Conservation (phyloP, 2,113 vertebrate species). For the Scytalopus superciliaris region DNA sequence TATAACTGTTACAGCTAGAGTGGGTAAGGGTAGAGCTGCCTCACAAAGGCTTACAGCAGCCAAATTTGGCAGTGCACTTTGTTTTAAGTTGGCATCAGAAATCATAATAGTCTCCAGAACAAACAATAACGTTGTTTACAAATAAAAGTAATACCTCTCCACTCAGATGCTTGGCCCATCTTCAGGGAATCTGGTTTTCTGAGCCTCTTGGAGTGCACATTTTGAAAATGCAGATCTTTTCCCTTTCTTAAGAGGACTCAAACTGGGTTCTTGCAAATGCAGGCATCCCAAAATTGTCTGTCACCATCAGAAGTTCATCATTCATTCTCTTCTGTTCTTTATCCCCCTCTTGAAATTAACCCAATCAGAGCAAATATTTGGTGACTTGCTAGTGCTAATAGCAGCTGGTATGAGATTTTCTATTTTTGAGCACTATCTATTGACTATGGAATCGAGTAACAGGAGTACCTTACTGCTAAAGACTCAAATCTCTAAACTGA, state of each 20-base stretch:
- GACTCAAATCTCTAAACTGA: not conserved
- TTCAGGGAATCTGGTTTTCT: not conserved
- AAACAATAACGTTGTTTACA: not conserved
- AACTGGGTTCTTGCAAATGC: not conserved
- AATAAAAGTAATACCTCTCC: not conserved
- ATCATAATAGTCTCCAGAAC: not conserved
- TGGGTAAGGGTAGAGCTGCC: not conserved
- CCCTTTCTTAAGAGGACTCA: not conserved
- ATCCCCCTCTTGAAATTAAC: not conserved
- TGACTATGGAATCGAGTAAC: not conserved
- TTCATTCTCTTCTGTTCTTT: not conserved
- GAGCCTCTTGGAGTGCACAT: not conserved
- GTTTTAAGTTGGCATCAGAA: not conserved
- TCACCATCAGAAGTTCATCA: not conserved
- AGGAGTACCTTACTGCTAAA: not conserved
- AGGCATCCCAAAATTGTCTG: not conserved
- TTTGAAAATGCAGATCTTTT: not conserved
- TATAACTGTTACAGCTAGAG: not conserved
- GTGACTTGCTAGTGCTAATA: not conserved
- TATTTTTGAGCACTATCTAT: constrained; percentile 9
- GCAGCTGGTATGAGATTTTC: not conserved
- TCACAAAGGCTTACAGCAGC: not conserved
- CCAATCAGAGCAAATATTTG: not conserved
- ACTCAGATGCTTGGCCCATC: not conserved
- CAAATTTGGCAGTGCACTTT: not conserved